Conservation (phyloP, 2,797 vertebrate genomes). For the Rhinatrema bivittatum region DNA sequence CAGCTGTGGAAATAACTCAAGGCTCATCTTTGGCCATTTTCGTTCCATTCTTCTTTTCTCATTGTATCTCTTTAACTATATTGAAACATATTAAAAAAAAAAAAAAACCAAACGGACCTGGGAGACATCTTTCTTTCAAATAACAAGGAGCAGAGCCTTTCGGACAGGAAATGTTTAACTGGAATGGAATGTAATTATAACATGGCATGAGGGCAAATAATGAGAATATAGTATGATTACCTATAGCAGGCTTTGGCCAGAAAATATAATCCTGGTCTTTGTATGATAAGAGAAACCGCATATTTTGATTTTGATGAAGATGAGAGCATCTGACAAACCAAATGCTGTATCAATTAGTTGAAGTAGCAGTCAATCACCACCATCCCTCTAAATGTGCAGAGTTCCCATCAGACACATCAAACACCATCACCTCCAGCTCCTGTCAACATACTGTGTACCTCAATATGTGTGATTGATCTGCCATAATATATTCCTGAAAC, state of each 20-base stretch:
- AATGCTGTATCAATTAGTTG: slow-evolving; percentile 30
- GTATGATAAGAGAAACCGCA: slow-evolving; percentile 11
- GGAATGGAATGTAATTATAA: too few species aligned
- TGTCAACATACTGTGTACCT: slow-evolving; percentile 20
- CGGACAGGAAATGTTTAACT: slow-evolving; percentile 34
- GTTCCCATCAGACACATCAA: slow-evolving; percentile 29
- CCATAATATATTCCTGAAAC: slow-evolving; percentile 34
- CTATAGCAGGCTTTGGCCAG: slow-evolving; percentile 6
- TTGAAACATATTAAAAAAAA: slow-evolving; percentile 47
- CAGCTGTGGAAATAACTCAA: slow-evolving; percentile 61
- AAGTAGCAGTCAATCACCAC: slow-evolving; percentile 22
- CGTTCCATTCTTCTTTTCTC: slow-evolving; percentile 57
- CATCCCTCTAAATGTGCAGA: slow-evolving; percentile 26
- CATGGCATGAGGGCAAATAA: too few species aligned
- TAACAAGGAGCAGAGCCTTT: slow-evolving; percentile 38
- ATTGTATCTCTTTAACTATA: slow-evolving; percentile 46
- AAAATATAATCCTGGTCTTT: slow-evolving; percentile 28
- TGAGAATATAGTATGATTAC: too few species aligned
- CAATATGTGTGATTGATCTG: slow-evolving; percentile 25
- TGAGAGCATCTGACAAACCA: slow-evolving; percentile 37
- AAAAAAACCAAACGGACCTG: slow-evolving; percentile 48
- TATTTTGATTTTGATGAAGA: slow-evolving; percentile 25
- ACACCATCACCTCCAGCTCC: slow-evolving; percentile 14
- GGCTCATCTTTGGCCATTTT: slow-evolving; percentile 45
- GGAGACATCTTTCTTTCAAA: slow-evolving; percentile 49